These are phyloP conservation scores for Rhineura floridana DNA, from an alignment of 2,113 vertebrate species.

Conservation along the genomic window DNA sequence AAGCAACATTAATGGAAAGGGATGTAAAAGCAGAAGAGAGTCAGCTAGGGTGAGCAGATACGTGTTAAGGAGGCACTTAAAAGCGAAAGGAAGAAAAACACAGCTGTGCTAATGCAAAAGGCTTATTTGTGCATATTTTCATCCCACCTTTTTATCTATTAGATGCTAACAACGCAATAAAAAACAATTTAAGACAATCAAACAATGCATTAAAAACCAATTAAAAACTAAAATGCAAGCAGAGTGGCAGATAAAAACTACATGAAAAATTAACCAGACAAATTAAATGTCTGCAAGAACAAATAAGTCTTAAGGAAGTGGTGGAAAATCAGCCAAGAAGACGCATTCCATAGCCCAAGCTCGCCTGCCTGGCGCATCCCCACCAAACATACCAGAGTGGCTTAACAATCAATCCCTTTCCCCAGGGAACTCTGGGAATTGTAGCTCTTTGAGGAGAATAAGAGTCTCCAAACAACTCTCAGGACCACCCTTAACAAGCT, in stretches of 20 bases:
- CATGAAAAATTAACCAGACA: neutral
- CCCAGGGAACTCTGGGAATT: no score
- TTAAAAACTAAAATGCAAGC: neutral
- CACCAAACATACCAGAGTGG: no score
- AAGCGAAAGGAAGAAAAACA: neutral
- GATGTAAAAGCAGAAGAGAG: neutral
- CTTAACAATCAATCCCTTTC: no score
- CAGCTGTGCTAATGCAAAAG: neutral
- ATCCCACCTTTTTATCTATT: neutral
- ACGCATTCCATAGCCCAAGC: rapidly evolving
- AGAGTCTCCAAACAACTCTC: no score
- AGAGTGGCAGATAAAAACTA: neutral
- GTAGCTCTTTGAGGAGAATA: no score
- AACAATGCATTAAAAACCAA: constrained; percentile 2
- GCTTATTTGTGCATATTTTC: neutral
- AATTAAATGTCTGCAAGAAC: neutral
- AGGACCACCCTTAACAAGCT: no score
- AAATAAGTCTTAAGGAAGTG: neutral
- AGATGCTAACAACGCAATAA: neutral
- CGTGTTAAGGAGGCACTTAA: neutral
- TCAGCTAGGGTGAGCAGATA: neutral
- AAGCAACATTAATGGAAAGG: neutral
- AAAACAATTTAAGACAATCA: neutral
- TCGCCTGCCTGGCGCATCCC: neutral
- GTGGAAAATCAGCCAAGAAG: neutral